Evolutionary conservation across 2,113 vertebrate genomes (phyloP).

Genomic region (Gallinago media): DNA sequence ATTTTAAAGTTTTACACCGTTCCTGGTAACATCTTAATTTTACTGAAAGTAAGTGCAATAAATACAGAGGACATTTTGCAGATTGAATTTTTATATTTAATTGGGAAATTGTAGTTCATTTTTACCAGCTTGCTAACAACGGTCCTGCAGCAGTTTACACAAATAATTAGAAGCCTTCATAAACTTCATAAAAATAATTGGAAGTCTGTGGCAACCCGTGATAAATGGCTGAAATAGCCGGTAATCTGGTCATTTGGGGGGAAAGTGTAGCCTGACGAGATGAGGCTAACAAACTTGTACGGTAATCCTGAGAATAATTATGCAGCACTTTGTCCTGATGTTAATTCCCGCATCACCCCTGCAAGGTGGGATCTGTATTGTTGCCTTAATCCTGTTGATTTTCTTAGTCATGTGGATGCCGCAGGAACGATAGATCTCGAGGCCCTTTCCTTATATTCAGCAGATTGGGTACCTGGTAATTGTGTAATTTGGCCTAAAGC

Average conservation of each 20-base stretch:
- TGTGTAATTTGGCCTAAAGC: slow-evolving; percentile 20
- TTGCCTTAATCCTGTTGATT: slow-evolving; percentile 40
- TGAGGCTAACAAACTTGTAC: background rate
- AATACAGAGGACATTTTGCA: background rate
- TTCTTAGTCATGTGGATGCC: slow-evolving; percentile 27
- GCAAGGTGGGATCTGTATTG: slow-evolving; percentile 49
- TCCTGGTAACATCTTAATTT: background rate
- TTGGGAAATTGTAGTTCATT: background rate
- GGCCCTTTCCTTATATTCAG: slow-evolving; percentile 22
- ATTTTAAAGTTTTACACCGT: background rate
- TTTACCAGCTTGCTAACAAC: background rate
- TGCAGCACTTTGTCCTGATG: slow-evolving; percentile 3
- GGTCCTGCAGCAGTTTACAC: background rate
- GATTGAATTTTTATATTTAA: background rate
- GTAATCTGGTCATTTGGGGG: background rate
- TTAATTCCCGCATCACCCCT: slow-evolving; percentile 18
- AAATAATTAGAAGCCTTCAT: background rate
- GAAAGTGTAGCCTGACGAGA: background rate
- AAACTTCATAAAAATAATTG: background rate
- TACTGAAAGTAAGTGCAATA: background rate
- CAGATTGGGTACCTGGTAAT: background rate
- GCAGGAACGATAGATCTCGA: slow-evolving; percentile 16
- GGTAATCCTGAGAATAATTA: background rate
- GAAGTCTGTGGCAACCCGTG: background rate
- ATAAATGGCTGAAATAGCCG: background rate